Evolutionary conservation across 2,113 vertebrate species (phyloP), one percentile per base, ranked within the genome.

Genomic region (Cochlearius cochlearius): DNA sequence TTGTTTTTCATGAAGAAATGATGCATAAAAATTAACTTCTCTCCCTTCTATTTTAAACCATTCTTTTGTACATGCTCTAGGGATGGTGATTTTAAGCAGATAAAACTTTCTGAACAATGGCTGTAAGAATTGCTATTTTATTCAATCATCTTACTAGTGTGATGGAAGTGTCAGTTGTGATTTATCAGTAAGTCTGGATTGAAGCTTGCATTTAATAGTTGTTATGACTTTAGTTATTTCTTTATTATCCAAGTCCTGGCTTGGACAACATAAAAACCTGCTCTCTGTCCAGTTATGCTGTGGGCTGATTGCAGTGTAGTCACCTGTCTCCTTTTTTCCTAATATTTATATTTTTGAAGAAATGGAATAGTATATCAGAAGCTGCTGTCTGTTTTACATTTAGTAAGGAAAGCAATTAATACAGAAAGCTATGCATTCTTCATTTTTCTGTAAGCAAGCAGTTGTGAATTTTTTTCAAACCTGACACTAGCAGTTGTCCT

Each of bases 1-100:
- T 97, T 97, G 96, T 96, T 97, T 98, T 97, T 95, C 92, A 92
- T 97, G 94, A 97, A 97, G 97, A 98, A 98, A 97, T 94, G 85
- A 96, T 97, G 95, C 96, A 95, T 98, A 94, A 95, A 98, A 97
- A 97, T 95, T 94, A 97, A 90, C 43, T 95, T 92, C 7, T 56
- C 12, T 11, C 11, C 10, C 62, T 85, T 86, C n/a, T 15, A 43
- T 89, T 94, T 94, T 66, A 75, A 85, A 82, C 64, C 4, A 5
- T 76, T 90, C 16, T 90, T 94, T 75, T 38, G 38, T 64, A 72
- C 16, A 2, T 36, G 39, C 27, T 78, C 8, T 47, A 75, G 17
- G 12, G 17, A 60, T 29, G 14, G 27, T 58, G 73, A 85, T 71
- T 96, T 94, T 73, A 53, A 64, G n/a, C 27, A 87, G 60, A n/a